phyloP scores from a whole-genome alignment of 2,888 invertebrate genomes.

The Sinopyrophorus schimmeli region DNA sequence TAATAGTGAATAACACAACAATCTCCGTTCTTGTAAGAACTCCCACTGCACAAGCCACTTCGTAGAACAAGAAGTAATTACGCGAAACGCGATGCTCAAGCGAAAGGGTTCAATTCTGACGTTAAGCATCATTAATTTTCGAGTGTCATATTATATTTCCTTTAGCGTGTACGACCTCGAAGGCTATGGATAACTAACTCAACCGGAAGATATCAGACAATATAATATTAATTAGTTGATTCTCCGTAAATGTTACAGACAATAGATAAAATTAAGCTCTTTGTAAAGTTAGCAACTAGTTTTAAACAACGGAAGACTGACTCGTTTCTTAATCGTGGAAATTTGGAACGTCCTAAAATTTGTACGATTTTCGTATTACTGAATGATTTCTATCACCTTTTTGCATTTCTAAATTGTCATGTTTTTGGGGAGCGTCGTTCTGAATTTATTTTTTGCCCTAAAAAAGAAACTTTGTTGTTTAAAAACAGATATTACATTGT shows the following conservation, averaged over 20 bases:
- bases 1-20: slow-evolving; percentile 35
- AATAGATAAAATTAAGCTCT: slow-evolving; percentile 16
- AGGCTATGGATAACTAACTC: slow-evolving; percentile 26
- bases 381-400: no score
- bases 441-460: no score
- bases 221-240: slow-evolving; percentile 24
- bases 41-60: slow-evolving; percentile 31
- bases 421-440: no score
- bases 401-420: no score
- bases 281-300: slow-evolving; percentile 13
- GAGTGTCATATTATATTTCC: slow-evolving; percentile 42
- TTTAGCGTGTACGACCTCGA: slow-evolving; percentile 26
- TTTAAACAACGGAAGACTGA: slow-evolving; percentile 9
- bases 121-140: slow-evolving; percentile 42
- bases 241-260: slow-evolving; percentile 16
- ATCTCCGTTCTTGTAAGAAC: slow-evolving; percentile 37
- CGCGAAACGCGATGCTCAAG: slow-evolving; percentile 38
- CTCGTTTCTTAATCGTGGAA: no score
- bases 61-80: slow-evolving; percentile 41
- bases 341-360: no score
- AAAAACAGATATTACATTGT: no score
- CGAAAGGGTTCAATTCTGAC: slow-evolving; percentile 38
- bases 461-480: no score
- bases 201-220: slow-evolving; percentile 20
- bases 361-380: no score